Base-by-base conservation (phyloP, 2,113 vertebrate genomes). In the Mohoua ochrocephala region DNA sequence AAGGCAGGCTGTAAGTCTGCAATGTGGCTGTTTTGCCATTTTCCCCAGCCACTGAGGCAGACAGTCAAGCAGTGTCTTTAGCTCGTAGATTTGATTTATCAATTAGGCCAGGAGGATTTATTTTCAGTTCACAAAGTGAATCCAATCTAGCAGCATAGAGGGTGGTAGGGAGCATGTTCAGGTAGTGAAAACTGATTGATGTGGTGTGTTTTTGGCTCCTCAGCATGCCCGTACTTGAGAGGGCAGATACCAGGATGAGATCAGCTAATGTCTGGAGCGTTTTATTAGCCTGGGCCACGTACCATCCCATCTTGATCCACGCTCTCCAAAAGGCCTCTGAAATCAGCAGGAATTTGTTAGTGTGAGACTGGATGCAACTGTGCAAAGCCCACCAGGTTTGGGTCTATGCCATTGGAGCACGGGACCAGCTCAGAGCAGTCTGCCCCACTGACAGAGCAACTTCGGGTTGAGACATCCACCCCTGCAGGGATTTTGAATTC, bases 291-390 rank as follows among this genome's bases (percentile, higher is more conserved):
- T 20, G 22, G 31, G 35, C 57, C 12, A 13, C 0, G 0, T 42
- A 33, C 23, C 49, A 69, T 23, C 47, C 35, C 2, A 5, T 39
- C 28, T 74, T 7, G 3, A 69, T 56, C n/a, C 73, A 56, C 7
- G 8, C 27, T 84, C 45, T 77, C 28, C 7, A 6, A 87, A 84
- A 3, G 3, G 44, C 42, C 33, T 75, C 56, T 78, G 82, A 37
- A 87, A 82, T 53, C 26, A 69, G 19, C 13, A 44, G 7, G 17
- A 20, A 17, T 20, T 42, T 41, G 8, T 45, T 31, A 18, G 13
- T 82, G 33, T 2, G 1, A 13, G 30, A 22, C 33, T 47, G 3
- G 10, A 12, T 10, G 12, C 1, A 6, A 26, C 53, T 0, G 0
- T 71, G 22, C 33, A 76, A 90, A 88, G 45, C 39, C 75, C 47